phyloP scores from a whole-genome alignment of 2,113 vertebrate species.

The Cyanoramphus novaezelandiae region DNA sequence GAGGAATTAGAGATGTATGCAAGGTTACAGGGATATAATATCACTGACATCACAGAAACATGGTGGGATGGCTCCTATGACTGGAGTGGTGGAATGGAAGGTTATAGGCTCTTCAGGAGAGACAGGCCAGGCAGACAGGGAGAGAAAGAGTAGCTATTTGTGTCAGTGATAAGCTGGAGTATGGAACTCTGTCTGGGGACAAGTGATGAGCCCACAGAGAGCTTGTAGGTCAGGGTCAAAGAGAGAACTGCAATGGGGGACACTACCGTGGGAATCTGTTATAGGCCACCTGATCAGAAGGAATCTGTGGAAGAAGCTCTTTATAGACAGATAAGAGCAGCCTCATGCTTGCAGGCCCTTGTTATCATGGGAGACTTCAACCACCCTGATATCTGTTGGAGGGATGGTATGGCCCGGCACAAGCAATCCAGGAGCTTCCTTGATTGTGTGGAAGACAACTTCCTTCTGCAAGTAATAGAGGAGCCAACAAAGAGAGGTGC shows the following conservation, averaged over 20 bases:
- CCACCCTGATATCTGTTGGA: not conserved
- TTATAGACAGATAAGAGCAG: not conserved
- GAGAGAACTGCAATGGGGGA: not conserved
- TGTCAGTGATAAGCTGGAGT: not conserved
- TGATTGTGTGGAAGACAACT: not conserved
- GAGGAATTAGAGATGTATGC: not conserved
- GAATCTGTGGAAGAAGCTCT: not conserved
- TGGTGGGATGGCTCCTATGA: no score
- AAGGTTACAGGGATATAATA: not conserved
- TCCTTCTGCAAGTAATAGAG: not conserved
- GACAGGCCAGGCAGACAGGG: not conserved
- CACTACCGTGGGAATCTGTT: not conserved
- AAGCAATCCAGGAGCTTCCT: not conserved
- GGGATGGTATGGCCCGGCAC: fast-evolving
- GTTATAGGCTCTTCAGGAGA: no score
- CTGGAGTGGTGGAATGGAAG: no score
- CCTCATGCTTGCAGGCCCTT: not conserved
- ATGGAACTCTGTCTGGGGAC: not conserved
- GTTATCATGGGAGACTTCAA: not conserved
- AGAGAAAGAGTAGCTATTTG: not conserved
- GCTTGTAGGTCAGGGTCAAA: not conserved
- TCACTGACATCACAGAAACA: no score
- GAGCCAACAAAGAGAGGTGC: not conserved
- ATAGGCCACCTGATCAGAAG: not conserved
- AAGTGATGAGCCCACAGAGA: not conserved